Percentiles rank a stretch among this genome's conserved stretches.
Conservation (phyloP, 2,797 vertebrate species). For the Gallinago nigripennis region DNA sequence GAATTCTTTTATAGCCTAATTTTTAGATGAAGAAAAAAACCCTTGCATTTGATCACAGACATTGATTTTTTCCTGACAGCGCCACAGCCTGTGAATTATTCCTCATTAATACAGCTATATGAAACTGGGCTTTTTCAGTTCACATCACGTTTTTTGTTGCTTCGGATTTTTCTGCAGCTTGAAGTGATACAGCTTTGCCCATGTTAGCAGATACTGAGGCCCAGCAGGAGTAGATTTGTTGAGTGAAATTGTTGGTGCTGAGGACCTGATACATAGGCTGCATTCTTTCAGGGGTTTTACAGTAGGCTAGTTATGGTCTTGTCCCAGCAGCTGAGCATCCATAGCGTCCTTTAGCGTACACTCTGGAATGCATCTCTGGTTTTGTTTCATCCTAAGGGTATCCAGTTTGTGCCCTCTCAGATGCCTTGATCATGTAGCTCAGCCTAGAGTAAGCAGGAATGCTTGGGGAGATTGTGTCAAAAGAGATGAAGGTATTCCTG, state of each 20-base stretch:
- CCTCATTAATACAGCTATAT: slow-evolving; percentile 26
- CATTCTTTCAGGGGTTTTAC: neutral
- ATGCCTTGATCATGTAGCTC: neutral
- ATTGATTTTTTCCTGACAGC: slow-evolving; percentile 40
- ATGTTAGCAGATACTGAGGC: neutral
- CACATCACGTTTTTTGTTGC: neutral
- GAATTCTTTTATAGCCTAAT: slow-evolving; percentile 47
- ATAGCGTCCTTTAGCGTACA: neutral
- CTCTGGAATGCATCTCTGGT: neutral
- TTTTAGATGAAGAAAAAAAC: slow-evolving; percentile 32
- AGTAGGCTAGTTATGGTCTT: neutral
- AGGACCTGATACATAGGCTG: neutral
- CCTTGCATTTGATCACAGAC: slow-evolving; percentile 38
- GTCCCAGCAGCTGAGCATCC: neutral
- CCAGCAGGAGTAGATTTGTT: neutral
- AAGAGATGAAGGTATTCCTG: neutral
- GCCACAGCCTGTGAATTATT: slow-evolving; percentile 26
- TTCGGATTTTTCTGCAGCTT: neutral
- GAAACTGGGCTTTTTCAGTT: neutral
- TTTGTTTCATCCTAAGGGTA: neutral
- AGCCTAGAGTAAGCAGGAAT: neutral
- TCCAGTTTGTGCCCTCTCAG: neutral
- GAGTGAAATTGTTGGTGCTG: neutral
- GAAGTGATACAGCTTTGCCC: neutral
- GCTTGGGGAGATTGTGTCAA: neutral